Base-by-base conservation (phyloP, 2,888 invertebrate species). In the Pandemis cinnamomeana region DNA sequence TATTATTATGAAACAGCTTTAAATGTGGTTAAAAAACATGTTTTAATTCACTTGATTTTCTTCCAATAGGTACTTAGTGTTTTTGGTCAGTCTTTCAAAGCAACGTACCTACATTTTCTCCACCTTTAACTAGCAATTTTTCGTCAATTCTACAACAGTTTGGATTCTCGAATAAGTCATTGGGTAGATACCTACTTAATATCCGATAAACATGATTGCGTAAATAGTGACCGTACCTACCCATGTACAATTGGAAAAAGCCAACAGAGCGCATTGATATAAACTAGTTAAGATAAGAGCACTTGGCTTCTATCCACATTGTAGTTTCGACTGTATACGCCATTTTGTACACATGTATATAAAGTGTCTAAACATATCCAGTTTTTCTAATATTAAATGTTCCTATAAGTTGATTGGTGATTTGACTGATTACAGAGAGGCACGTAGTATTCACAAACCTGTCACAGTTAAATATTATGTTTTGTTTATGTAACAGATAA, bases 321-420 rank as follows among this genome's bases (percentile, higher is more conserved):
- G 8, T 44, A 55, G 36, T 64, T 2, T 67, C n/a, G 10, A 60
- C 48, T 42, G 51, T 71, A 67, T 71, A 71, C 66, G 58, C 27
- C 13, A 67, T 27, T 63, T 60, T 73, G 69, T 73, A 73, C 27
- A 69, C 41, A n/a, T 73, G 68, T 63, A 72, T 63, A 64, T 72
- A 72, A 48, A 73, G 58, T 69, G 41, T 60, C 58, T 46, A 67
- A 69, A 60, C 69, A 73, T 69, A 69, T 69, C 69, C 72, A 61
- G 67, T 61, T 72, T 71, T 67, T 72, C 44, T 55, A 67, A 72
- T 62, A 7, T 46, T 62, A 41, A 11, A 67, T 71, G 71, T 71
- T 67, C 72, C 67, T 72, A 20, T 20, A 67, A 53, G 20, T 62
- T 44, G 6, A 67, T 67, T 5, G 13, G 8, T 51, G 10, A 2